Conservation (phyloP, 2,888 invertebrate species). For the Penaeus monodon region DNA sequence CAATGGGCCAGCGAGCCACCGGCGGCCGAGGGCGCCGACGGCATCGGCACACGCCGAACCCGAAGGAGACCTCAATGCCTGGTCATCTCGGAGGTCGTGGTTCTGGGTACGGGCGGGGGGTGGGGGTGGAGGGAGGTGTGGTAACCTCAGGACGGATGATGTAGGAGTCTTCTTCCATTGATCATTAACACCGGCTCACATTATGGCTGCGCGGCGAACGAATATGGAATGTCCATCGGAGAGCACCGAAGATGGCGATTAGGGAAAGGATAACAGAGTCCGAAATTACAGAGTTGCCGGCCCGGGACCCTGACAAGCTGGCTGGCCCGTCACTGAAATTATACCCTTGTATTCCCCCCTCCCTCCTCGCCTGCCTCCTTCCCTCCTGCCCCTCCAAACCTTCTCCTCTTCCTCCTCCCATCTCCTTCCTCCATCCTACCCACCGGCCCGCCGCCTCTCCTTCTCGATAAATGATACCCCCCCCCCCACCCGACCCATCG, state of each 20-base stretch:
- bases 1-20: no score
- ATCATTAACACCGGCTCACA: conserved; percentile 49
- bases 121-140: conserved; percentile 9
- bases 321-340: conserved; percentile 59
- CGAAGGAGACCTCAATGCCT: no score
- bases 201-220: conserved; percentile 52
- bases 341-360: conserved; percentile 46
- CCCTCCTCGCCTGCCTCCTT: conserved; percentile 48
- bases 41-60: no score
- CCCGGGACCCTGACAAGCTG: conserved; percentile 57
- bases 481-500: no score
- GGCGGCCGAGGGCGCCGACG: no score
- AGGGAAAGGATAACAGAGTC: conserved; percentile 56
- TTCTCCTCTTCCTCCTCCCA: no score
- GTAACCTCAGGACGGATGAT: conserved; percentile 39
- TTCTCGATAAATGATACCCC: conserved; percentile 58
- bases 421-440: neutral
- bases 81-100: conserved; percentile 10
- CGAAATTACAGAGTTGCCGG: conserved; percentile 57
- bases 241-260: conserved; percentile 55
- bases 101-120: conserved; percentile 3
- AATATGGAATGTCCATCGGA: conserved; percentile 58
- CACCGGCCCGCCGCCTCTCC: conserved; percentile 38
- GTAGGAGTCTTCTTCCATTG: conserved; percentile 34
- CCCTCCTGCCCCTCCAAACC: conserved; percentile 24